Conservation (phyloP, 2,888 invertebrate species). For the Eristalis intricaria region DNA sequence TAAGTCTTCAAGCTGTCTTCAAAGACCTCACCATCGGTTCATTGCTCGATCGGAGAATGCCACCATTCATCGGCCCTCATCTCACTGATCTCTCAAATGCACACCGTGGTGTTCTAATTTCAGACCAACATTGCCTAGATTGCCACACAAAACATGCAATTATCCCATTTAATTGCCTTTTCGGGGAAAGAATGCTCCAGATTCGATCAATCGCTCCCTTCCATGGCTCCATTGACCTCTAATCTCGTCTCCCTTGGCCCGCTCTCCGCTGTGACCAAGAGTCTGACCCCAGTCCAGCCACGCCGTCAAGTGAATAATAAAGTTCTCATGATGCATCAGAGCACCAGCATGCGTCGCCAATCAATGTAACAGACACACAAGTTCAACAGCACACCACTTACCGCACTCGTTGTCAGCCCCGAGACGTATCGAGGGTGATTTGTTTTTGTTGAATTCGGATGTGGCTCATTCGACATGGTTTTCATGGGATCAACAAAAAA, state of each 20-base stretch:
- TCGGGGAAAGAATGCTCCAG: too few species aligned
- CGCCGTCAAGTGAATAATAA: neutral
- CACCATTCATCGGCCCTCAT: too few species aligned
- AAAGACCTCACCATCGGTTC: too few species aligned
- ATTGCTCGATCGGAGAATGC: too few species aligned
- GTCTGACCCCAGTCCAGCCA: neutral
- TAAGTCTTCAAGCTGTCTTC: too few species aligned
- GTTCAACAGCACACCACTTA: neutral
- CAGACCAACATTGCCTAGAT: too few species aligned
- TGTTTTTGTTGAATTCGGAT: neutral
- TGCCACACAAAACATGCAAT: too few species aligned
- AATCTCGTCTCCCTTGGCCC: neutral
- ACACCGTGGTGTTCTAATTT: too few species aligned
- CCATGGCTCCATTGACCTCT: too few species aligned
- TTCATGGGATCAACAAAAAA: neutral
- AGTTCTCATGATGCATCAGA: neutral
- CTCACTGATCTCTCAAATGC: too few species aligned
- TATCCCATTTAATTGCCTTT: too few species aligned
- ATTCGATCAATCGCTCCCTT: too few species aligned
- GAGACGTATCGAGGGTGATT: neutral
- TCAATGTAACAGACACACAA: neutral
- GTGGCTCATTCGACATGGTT: neutral
- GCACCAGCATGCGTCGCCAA: neutral
- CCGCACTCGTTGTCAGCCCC: neutral
- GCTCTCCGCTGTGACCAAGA: neutral